Evolutionary conservation across 2,888 invertebrate genomes (phyloP).

Genomic region (Salpingus planirostris): DNA sequence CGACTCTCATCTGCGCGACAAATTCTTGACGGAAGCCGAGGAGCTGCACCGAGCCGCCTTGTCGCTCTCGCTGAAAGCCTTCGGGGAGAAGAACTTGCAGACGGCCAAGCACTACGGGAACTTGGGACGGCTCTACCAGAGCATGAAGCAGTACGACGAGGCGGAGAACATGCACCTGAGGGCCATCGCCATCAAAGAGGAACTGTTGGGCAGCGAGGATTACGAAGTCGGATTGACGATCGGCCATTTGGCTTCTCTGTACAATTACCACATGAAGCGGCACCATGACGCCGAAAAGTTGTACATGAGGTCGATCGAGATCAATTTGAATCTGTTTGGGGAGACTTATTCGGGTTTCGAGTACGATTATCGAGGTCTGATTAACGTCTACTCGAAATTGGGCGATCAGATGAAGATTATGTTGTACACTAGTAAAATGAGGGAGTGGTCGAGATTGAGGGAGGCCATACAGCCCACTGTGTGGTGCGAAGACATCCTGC

Average conservation of each 20-base stretch:
- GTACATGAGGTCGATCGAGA: conserved; percentile 78
- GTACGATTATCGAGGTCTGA: conserved; percentile 87
- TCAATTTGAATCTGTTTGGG: conserved; percentile 84
- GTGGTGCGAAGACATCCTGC: conserved; percentile 25
- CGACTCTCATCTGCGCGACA: conserved; percentile 27
- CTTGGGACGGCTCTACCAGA: conserved; percentile 87
- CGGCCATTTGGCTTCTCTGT: conserved; percentile 88
- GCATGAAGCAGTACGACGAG: conserved; percentile 79
- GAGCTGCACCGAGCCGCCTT: conserved; percentile 76
- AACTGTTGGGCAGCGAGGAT: conserved; percentile 79
- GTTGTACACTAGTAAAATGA: conserved; percentile 54
- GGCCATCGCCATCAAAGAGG: conserved; percentile 87
- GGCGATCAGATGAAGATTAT: conserved; percentile 52
- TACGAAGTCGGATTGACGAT: conserved; percentile 88
- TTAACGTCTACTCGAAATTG: conserved; percentile 73
- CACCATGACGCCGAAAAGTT: conserved; percentile 78
- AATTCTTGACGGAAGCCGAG: conserved; percentile 70
- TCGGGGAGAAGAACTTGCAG: conserved; percentile 90
- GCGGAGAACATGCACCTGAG: conserved; percentile 88
- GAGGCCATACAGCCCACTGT: conserved; percentile 38
- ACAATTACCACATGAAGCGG: conserved; percentile 90
- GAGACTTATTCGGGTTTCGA: conserved; percentile 86
- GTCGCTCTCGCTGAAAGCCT: conserved; percentile 66
- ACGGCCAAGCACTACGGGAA: conserved; percentile 96
- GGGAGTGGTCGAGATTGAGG: conserved; percentile 56